Base-by-base conservation (phyloP, 2,797 vertebrate species). In the Hylomyscus alleni region DNA sequence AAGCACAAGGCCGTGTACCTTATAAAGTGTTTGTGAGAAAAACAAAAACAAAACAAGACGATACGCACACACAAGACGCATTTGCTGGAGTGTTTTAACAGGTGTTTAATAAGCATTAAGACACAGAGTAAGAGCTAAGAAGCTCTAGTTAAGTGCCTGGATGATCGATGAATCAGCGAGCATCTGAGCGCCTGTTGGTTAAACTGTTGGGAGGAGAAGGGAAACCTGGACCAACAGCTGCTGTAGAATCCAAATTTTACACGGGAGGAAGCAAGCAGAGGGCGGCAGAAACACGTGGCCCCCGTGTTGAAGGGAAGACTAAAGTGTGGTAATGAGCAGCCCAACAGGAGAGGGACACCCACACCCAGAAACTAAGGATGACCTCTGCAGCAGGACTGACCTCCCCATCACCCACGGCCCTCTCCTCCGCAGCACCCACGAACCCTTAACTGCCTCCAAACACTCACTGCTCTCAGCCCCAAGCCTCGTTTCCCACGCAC, bases 1-100 rank as follows among this genome's bases (percentile, higher is more conserved):
- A 93, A 94, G 75, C 65, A 80, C 26, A 67, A 73, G 73, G 58
- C 72, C 29, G n/a, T 26, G 62, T 12, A 52, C 88, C 67, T 69
- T 73, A 77, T 77, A 81, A 95, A 85, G 26, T 60, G 86, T 95
- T 94, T 90, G 91, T 82, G 56, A 91, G 81, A 24, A 19, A 65
- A 29, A 50, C 31, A 69, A 69, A 19, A 69, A 69, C 67, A 93
- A 62, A 65, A 54, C 5, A 8, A 90, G 94, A 76, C 12, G 47
- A 76, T 54, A 12, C 31, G 65, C 0, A 2, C 31, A 69, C 0
- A 2, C 24, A 77, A 62, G 88, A 15, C 31, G 22, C 26, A 12
- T 3, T 37, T 58, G 15, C 52, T 50, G 14, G 15, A 47, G 44
- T 65, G 31, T 65, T n/a, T n/a, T n/a, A 73, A 31, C 83, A 80